Evolutionary conservation across 2,113 vertebrate genomes (phyloP), one percentile per base, ranked within the genome.

Genomic region (Phoenicopterus ruber): DNA sequence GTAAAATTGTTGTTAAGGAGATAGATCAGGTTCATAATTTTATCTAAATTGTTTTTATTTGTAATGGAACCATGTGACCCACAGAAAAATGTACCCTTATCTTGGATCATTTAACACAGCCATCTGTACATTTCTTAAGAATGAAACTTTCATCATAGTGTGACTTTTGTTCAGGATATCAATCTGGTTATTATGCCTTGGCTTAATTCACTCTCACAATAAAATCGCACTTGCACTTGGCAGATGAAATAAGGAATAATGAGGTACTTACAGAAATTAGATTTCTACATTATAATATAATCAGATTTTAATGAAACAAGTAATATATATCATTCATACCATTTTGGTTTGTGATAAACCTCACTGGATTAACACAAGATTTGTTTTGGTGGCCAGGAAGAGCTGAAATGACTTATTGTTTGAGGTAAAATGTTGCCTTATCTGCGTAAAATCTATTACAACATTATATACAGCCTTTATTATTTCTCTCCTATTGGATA

Each of bases 201-300:
- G 13, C 62, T 98, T 97, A 97, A 97, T 97, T 98, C 72, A 85
- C 79, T 97, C 95, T 97, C 91, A 92, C 90, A 94, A 94, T 97
- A 97, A 97, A 97, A 96, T 96, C 38, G 44, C 66, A 94, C 82
- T 95, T 97, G 47, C 50, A 93, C 81, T 97, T 98, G 97, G 92
- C 96, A 98, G 94, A 92, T 93, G 74, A 98, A 98, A 98, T 97
- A 96, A 97, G 96, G 96, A 98, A 96, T 97, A 97, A 98, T 97
- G 97, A 97, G 96, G 71, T 95, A 97, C 96, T 98, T 97, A 96
- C 36, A 97, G 80, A 95, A 98, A 98, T 97, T 96, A 97, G 80
- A 97, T 98, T 97, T 97, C 93, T 92, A 93, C 81, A 93, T 98
- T 97, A 96, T 89, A 96, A 93, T 96, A 93, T 97, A 98, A 98